Percentiles rank a stretch among this genome's conserved stretches.
phyloP scores from a whole-genome alignment of 2,888 invertebrate genomes.

The Ophraella communa region DNA sequence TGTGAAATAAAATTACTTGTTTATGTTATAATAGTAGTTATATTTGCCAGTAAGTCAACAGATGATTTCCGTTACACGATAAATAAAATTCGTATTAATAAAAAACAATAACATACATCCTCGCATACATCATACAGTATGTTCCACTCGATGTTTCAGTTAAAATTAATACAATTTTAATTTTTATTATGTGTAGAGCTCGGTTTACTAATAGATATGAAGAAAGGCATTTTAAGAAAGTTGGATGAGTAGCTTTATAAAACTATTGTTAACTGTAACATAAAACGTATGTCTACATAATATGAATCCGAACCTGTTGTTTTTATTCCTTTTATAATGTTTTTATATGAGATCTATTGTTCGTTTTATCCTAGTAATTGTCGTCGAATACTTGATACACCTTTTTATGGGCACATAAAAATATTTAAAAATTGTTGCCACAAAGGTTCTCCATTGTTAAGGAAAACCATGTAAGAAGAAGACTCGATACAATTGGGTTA shows the following conservation, averaged over 20 bases:
- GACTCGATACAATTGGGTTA: conserved; percentile 8
- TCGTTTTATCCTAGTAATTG: neutral
- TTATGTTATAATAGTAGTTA: neutral
- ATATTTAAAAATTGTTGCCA: conserved; percentile 22
- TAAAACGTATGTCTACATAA: neutral
- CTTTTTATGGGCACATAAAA: conserved; percentile 26
- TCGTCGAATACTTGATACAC: conserved; percentile 21
- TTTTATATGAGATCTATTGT: conserved; percentile 9
- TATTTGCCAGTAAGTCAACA: neutral
- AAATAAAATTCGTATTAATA: neutral
- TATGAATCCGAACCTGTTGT: neutral
- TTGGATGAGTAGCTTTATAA: too few relatives aligned
- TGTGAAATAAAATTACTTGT: neutral
- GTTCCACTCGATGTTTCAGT: too few relatives aligned
- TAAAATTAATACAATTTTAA: too few relatives aligned
- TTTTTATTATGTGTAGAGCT: too few relatives aligned
- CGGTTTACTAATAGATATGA: too few relatives aligned
- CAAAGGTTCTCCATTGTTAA: conserved; percentile 13
- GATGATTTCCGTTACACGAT: neutral
- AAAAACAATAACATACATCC: too few relatives aligned
- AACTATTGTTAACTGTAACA: too few relatives aligned
- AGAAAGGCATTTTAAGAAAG: too few relatives aligned
- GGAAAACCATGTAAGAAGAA: conserved; percentile 18
- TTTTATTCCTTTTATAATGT: neutral
- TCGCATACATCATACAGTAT: too few relatives aligned